phyloP scores from a whole-genome alignment of 2,113 vertebrate genomes.

The Verasper variegatus region DNA sequence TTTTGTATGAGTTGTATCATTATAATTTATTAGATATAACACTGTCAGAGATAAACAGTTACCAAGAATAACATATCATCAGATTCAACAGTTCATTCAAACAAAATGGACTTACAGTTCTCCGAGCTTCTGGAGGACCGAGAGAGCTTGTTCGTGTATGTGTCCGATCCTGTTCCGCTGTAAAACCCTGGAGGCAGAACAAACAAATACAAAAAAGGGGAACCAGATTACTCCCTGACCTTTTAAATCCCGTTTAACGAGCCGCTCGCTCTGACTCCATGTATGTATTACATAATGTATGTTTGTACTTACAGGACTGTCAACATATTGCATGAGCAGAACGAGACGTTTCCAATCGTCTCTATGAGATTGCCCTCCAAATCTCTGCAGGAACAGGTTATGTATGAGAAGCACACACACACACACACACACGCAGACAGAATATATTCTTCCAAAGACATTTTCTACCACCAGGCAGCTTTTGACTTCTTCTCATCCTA shows the following conservation, averaged over 20 bases:
- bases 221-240: not conserved
- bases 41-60: too few relatives aligned
- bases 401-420: not conserved
- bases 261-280: not conserved
- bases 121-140: conserved; percentile 88
- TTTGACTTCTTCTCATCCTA: conserved; percentile 44
- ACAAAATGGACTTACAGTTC: conserved; percentile 89
- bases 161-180: conserved; percentile 90
- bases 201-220: not conserved
- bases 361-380: conserved; percentile 93
- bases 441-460: conserved; percentile 14
- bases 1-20: too few relatives aligned
- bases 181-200: conserved; percentile 85
- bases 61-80: too few relatives aligned
- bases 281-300: not conserved
- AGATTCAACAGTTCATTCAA: not conserved
- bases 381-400: conserved; percentile 81
- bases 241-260: conserved; percentile 23
- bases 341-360: conserved; percentile 89
- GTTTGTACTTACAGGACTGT: conserved; percentile 92
- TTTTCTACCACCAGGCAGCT: not conserved
- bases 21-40: too few relatives aligned
- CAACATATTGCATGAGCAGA: conserved; percentile 89
- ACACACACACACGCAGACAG: not conserved
- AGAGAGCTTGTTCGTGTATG: conserved; percentile 88